Evolutionary conservation across 2,797 vertebrate species (phyloP).

Genomic region (Euthynnus affinis): DNA sequence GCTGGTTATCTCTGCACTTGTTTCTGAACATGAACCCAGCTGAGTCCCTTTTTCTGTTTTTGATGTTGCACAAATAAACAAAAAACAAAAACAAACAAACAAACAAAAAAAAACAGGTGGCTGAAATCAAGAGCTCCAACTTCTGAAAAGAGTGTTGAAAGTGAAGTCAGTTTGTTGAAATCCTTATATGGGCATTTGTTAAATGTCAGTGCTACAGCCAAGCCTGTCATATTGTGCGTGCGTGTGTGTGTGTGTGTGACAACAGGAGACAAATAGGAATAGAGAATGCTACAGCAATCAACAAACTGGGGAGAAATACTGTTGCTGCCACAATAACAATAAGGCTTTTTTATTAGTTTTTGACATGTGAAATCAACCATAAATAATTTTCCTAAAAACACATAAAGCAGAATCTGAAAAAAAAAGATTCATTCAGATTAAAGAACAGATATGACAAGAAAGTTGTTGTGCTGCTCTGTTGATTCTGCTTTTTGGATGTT

Average conservation of each 20-base stretch:
- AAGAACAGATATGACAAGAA: constrained; percentile 48
- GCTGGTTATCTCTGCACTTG: constrained; percentile 22
- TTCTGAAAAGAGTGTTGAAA: constrained; percentile 32
- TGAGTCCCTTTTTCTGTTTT: constrained; percentile 24
- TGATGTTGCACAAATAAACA: constrained; percentile 39
- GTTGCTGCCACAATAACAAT: constrained; percentile 25
- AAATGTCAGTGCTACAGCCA: constrained; percentile 49
- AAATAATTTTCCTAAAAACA: constrained; percentile 59
- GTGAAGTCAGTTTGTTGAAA: constrained; percentile 33
- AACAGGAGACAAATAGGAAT: constrained; percentile 26
- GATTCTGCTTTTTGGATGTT: constrained; percentile 38
- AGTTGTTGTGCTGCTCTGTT: constrained; percentile 45
- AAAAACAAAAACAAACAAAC: constrained; percentile 11
- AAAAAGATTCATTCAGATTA: constrained; percentile 47
- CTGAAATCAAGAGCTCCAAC: constrained; percentile 36
- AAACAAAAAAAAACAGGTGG: constrained; percentile 44
- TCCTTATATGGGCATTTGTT: constrained; percentile 48
- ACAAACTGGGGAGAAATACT: constrained; percentile 14
- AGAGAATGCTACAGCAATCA: constrained; percentile 13
- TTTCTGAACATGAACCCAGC: constrained; percentile 33
- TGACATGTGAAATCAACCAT: constrained; percentile 48
- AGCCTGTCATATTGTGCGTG: background rate
- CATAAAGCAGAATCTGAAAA: constrained; percentile 4
- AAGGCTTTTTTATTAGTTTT: constrained; percentile 30
- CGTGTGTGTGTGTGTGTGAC: constrained; percentile 9